These are phyloP conservation scores for Blomia tropicalis DNA, from an alignment of 2,888 invertebrate species.

Conservation along the genomic window DNA sequence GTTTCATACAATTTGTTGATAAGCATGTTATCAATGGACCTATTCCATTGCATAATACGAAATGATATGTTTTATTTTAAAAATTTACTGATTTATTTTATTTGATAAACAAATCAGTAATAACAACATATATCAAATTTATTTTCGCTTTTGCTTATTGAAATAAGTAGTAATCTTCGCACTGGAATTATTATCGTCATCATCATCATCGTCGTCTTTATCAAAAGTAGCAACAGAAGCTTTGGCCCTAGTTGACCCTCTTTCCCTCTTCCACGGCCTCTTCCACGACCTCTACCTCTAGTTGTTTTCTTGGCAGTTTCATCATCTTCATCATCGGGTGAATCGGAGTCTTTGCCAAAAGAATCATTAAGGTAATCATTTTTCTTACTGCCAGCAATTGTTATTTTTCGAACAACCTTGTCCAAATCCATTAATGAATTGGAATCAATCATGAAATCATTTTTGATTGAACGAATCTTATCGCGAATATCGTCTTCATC, in stretches of 20 bases:
- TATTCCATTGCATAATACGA: neutral
- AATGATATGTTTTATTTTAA: too few relatives aligned
- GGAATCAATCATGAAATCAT: neutral
- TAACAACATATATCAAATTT: too few relatives aligned
- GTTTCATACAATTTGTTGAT: neutral
- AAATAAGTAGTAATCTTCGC: neutral
- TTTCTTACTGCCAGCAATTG: neutral
- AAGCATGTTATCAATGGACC: conserved; percentile 2
- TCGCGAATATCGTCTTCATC: too few relatives aligned
- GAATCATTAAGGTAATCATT: neutral
- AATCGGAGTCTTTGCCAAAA: neutral
- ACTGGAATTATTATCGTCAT: neutral
- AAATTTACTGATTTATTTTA: too few relatives aligned
- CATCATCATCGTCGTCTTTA: neutral
- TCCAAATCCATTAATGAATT: neutral
- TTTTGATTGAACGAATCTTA: neutral
- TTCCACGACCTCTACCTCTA: neutral
- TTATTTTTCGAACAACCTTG: neutral
- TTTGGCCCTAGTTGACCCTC: neutral
- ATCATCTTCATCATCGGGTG: neutral
- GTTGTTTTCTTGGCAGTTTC: neutral
- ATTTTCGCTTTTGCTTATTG: neutral
- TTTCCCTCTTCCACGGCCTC: conserved; percentile 4
- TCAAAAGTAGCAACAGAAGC: neutral
- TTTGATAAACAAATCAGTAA: too few relatives aligned